phyloP scores from a whole-genome alignment of 2,888 invertebrate species.

The Orthosia gracilis region DNA sequence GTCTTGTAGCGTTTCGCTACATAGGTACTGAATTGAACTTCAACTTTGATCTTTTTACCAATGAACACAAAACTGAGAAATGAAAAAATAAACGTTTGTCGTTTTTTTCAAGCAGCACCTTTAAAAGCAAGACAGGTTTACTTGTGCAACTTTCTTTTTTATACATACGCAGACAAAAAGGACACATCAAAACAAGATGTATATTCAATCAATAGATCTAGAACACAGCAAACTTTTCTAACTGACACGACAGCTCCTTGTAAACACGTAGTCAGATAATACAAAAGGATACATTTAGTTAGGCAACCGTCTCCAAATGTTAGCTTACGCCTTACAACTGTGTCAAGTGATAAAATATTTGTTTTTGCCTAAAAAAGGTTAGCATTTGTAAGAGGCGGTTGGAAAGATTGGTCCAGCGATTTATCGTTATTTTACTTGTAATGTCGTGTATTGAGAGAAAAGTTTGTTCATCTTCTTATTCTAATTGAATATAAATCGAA shows the following conservation, averaged over 20 bases:
- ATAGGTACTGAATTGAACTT: no score
- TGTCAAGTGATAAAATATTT: constrained; percentile 55
- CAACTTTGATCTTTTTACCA: neutral
- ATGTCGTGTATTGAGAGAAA: neutral
- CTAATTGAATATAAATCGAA: constrained; percentile 2
- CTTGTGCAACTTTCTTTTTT: neutral
- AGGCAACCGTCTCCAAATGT: constrained; percentile 55
- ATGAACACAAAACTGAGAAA: neutral
- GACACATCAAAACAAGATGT: constrained; percentile 5
- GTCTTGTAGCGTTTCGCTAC: no score
- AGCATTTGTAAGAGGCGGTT: constrained; percentile 24
- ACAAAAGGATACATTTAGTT: constrained; percentile 53
- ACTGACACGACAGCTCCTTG: constrained; percentile 34
- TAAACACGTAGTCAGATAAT: constrained; percentile 46
- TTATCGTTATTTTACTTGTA: constrained; percentile 27
- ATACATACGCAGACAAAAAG: neutral
- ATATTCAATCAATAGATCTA: constrained; percentile 36
- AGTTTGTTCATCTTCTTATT: constrained; percentile 1
- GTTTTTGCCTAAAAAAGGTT: constrained; percentile 51
- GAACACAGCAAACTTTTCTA: constrained; percentile 17
- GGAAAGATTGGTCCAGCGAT: constrained; percentile 14
- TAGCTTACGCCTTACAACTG: constrained; percentile 45
- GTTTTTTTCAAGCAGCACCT: no score
- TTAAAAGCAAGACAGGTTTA: neutral
- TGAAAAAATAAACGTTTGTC: neutral